Evolutionary conservation across 2,888 invertebrate species (phyloP), one percentile per base, ranked within the genome.

Genomic region (Siphonodentalium dalli): DNA sequence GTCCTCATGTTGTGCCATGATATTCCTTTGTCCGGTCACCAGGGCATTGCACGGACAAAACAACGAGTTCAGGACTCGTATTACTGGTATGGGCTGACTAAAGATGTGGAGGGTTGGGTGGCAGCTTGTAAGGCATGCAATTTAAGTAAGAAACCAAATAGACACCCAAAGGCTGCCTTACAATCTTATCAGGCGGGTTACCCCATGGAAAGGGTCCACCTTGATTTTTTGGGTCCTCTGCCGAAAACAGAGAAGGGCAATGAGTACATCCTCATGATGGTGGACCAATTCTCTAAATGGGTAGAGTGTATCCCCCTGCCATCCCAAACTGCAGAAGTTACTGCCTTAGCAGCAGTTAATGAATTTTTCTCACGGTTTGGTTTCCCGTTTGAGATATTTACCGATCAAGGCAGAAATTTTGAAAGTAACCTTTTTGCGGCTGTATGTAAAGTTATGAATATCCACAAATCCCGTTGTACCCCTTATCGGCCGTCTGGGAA

Each of bases 131-230:
- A 11, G 4, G 15, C 18, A 9, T 46, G 46, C 18, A 41, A 21
- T 26, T 24, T 26, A 11, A 23, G 27, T 15, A 46, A 46, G 33
- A 46, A 38, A 27, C n/a, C 21, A n/a, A 13, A 24, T 13, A 35
- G 26, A 11, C 21, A 38, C 20, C 37, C 26, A 21, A 41, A 26
- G 15, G 26, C 11, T 11, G 39, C 52, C 13, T 15, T 52, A 8
- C 46, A 13, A 39, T 15, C 95, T 95, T 76, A 90, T 89, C 24
- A 93, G 90, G 84, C 96, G 93, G 72, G 90, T 88, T 9, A 26
- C 15, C 53, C 53, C 4, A 53, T 53, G 53, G 46, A 53, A 26
- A 24, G 53, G 13, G 47, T 53, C 15, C 53, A 53, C 28, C 27
- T 53, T 20, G 53, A 53, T 41, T 53, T 39, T 18, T 13, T 53